Evolutionary conservation across 2,888 invertebrate species (phyloP).

Genomic region (Drosophila austrosaltans): DNA sequence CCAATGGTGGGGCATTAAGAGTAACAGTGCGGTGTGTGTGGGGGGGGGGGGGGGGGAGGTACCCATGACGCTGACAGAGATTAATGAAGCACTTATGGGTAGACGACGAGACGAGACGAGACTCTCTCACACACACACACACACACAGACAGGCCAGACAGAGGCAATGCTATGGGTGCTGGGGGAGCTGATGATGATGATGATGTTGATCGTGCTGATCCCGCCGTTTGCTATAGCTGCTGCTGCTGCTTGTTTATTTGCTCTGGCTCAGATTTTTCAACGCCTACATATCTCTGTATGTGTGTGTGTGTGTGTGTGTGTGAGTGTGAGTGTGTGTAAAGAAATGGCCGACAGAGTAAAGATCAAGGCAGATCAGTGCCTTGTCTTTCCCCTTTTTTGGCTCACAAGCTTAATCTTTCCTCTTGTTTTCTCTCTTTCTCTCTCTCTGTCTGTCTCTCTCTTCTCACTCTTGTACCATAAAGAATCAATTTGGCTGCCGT

Average conservation of each 20-base stretch:
- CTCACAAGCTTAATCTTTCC: slow-evolving; percentile 19
- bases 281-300: slow-evolving; percentile 19
- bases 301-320: neutral
- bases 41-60: slow-evolving; percentile 4
- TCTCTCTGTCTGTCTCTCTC: slow-evolving; percentile 12
- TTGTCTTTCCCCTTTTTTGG: slow-evolving; percentile 39
- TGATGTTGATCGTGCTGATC: slow-evolving; percentile 33
- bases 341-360: slow-evolving; percentile 37
- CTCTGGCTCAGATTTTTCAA: slow-evolving; percentile 20
- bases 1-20: neutral
- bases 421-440: neutral
- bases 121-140: slow-evolving; percentile 36
- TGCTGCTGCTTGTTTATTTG: slow-evolving; percentile 30
- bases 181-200: slow-evolving; percentile 7
- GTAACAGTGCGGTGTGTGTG: neutral
- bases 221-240: slow-evolving; percentile 33
- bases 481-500: slow-evolving; percentile 21
- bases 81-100: slow-evolving; percentile 79
- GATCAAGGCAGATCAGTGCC: slow-evolving; percentile 57
- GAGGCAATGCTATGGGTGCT: slow-evolving; percentile 26
- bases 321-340: slow-evolving; percentile 30
- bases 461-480: slow-evolving; percentile 6
- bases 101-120: slow-evolving; percentile 70
- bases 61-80: slow-evolving; percentile 69
- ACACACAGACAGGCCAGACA: slow-evolving; percentile 34